Evolutionary conservation across 2,888 invertebrate genomes (phyloP), one percentile per base, ranked within the genome.

Genomic region (Octonoba sinensis): DNA sequence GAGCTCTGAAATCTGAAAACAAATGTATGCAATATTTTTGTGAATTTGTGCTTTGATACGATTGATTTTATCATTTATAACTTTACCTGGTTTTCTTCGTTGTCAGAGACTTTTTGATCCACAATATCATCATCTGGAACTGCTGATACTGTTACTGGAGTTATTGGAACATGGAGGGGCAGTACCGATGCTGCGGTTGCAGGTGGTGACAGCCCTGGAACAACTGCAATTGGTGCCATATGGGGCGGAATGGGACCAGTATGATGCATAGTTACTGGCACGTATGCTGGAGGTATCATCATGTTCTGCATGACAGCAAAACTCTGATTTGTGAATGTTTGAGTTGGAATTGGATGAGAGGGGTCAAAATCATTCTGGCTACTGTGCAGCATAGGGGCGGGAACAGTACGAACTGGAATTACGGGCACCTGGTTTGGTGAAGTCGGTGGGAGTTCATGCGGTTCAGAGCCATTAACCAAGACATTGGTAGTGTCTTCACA

Each of bases 241-340:
- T 74, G 74, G 1, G 59, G 77, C 6, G 83, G 69, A 20, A 78
- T 24, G 18, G 70, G 73, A 4, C 54, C 83, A 1, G 36, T 36
- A 69, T 83, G 83, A 46, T 75, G 78, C 66, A 83, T 56, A 11
- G 83, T 84, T 1, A 81, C 84, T 3, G 84, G 82, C 11, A 79
- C 81, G 56, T 78, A 81, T 1, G 69, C 82, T n/a, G 73, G 72
- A 11, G 82, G 74, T 56, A 74, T 56, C 11, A 82, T 77, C 84
- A 84, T 82, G 36, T 84, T 84, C 49, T 84, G 84, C 82, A 84
- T 84, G 0, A 85, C 84, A 16, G 91, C 90, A 88, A 92, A 95
- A 87, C 92, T 93, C 88, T 94, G 95, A 89, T 95, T 95, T 74
- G 95, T 95, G 89, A 93, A 95, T 60, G 95, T 95, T 89, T 95